Conservation (phyloP, 2,888 invertebrate genomes). For the Lacanobia oleracea region DNA sequence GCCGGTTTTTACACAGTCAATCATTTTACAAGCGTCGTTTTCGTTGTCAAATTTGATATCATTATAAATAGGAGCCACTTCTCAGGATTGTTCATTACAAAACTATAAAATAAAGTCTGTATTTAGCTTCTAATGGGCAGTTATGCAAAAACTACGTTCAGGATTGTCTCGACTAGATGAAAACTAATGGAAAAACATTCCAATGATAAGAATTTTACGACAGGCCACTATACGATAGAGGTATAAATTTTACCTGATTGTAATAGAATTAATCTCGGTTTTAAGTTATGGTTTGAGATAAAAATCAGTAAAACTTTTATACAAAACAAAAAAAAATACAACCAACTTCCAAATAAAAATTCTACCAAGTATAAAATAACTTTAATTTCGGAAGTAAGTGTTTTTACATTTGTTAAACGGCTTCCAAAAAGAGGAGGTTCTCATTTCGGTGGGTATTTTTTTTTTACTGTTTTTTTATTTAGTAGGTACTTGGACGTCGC, state of each 20-base stretch:
- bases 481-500: too few relatives aligned
- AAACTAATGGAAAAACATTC: background rate
- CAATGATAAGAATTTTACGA: background rate
- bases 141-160: background rate
- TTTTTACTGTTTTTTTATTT: too few relatives aligned
- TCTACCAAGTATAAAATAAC: too few relatives aligned
- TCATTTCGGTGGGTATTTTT: too few relatives aligned
- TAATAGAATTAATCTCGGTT: background rate
- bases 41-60: background rate
- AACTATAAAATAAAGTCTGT: background rate
- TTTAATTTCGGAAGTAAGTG: too few relatives aligned
- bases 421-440: too few relatives aligned
- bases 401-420: too few relatives aligned
- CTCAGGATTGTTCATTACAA: background rate
- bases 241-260: background rate
- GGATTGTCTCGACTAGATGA: background rate
- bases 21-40: background rate
- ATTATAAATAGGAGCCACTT: background rate
- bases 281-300: too few relatives aligned
- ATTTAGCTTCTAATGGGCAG: background rate
- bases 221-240: background rate
- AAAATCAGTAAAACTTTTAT: too few relatives aligned
- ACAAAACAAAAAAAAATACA: too few relatives aligned
- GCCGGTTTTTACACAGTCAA: slow-evolving; percentile 1
- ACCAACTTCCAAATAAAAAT: too few relatives aligned